Conservation (phyloP, 1,140 invertebrate species). For the Drusus annulatus region DNA sequence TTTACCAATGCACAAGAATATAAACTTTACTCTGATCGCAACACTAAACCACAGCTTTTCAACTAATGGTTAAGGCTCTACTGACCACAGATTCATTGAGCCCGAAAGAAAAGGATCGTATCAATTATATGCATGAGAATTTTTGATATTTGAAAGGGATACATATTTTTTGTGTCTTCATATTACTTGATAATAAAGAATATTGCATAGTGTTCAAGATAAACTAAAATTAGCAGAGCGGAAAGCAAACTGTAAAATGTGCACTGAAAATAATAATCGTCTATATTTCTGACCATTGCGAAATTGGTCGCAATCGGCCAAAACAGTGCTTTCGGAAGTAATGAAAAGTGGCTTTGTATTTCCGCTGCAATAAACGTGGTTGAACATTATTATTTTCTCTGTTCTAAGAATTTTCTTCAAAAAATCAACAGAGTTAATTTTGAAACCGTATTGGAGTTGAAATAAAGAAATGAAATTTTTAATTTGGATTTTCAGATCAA, state of each 20-base stretch:
- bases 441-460: too few species aligned
- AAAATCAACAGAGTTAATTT: too few species aligned
- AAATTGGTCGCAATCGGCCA: constrained; percentile 4
- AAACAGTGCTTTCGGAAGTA: background rate
- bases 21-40: background rate
- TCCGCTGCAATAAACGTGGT: background rate
- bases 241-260: constrained; percentile 5
- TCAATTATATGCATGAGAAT: too few species aligned
- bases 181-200: too few species aligned
- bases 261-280: constrained; percentile 9
- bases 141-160: too few species aligned
- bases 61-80: background rate
- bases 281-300: constrained; percentile 3
- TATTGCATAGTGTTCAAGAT: background rate
- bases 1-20: constrained; percentile 29
- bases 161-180: too few species aligned
- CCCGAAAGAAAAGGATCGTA: too few species aligned
- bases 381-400: too few species aligned
- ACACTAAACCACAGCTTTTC: constrained; percentile 10
- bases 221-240: constrained; percentile 34
- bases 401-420: too few species aligned
- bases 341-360: constrained; percentile 1
- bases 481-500: too few species aligned
- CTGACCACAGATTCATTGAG: too few species aligned
- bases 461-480: too few species aligned